Conservation (phyloP, 1,140 invertebrate species). For the Aphelinus certus region DNA sequence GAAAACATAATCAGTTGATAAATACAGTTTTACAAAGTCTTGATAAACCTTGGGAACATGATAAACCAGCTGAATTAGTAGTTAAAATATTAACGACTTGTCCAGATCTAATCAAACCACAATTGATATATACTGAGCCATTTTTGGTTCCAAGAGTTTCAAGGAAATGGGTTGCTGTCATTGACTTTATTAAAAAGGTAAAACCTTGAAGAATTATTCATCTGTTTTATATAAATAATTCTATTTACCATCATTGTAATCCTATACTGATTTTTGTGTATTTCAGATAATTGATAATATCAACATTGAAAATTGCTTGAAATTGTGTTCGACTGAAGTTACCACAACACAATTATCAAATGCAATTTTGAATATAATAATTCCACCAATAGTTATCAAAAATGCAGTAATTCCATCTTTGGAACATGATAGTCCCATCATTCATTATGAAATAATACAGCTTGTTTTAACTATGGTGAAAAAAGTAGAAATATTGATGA, state of each 20-base stretch:
- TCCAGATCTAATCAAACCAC: conserved; percentile 76
- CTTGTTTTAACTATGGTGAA: conserved; percentile 52
- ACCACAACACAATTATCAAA: conserved; percentile 50
- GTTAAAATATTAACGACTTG: conserved; percentile 73
- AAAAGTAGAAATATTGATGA: conserved; percentile 48
- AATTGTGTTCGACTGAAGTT: conserved; percentile 44
- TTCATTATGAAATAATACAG: conserved; percentile 52
- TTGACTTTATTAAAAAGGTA: conserved; percentile 68
- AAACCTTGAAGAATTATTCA: background rate
- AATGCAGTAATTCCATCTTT: conserved; percentile 50
- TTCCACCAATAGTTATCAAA: conserved; percentile 55
- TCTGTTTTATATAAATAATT: background rate
- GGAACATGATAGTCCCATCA: conserved; percentile 45
- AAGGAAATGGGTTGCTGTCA: conserved; percentile 67
- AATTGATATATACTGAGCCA: conserved; percentile 69
- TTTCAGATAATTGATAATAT: conserved; percentile 53
- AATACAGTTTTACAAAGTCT: conserved; percentile 72
- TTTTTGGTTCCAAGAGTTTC: conserved; percentile 70
- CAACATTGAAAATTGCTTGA: conserved; percentile 47
- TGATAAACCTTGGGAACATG: conserved; percentile 74
- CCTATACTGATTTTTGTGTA: background rate
- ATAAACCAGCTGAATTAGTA: conserved; percentile 72
- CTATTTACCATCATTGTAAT: no score
- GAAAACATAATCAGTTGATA: conserved; percentile 72
- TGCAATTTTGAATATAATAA: conserved; percentile 47